A percentile compares a stretch with the other conserved stretches of the same genome.
These are phyloP conservation scores for Lithobius niger DNA, from an alignment of 1,140 invertebrate genomes.

Conservation along the genomic window DNA sequence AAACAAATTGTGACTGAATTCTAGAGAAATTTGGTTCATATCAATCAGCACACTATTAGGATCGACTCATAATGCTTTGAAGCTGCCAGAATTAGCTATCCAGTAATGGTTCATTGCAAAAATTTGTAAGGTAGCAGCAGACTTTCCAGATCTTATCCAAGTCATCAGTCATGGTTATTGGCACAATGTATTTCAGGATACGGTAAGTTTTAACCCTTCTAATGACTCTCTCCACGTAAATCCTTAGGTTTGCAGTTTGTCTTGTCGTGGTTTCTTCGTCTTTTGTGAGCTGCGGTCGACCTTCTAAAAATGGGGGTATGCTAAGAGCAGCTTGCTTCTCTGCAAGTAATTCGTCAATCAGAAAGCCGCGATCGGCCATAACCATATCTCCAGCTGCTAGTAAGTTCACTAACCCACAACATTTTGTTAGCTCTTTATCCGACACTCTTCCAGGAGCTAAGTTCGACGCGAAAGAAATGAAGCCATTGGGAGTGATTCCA, in stretches of 20 bases:
- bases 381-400: constrained; percentile 16
- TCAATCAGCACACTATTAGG: too few relatives aligned
- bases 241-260: constrained; percentile 14
- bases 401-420: constrained; percentile 14
- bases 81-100: too few relatives aligned
- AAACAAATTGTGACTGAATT: too few relatives aligned
- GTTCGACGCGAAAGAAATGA: constrained; percentile 16
- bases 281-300: constrained; percentile 9
- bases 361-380: constrained; percentile 20
- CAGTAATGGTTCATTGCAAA: constrained; percentile 1
- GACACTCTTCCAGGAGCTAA: too few relatives aligned
- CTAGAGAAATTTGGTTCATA: too few relatives aligned
- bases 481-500: constrained; percentile 15
- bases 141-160: background rate
- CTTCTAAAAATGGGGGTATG: constrained; percentile 9
- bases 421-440: constrained; percentile 15
- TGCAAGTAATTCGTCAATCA: constrained; percentile 7
- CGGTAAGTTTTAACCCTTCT: background rate
- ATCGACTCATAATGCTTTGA: too few relatives aligned
- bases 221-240: constrained; percentile 19
- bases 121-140: background rate
- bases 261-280: constrained; percentile 14
- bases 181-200: background rate
- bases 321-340: background rate
- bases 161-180: background rate